Evolutionary conservation across 2,888 invertebrate species (phyloP), one percentile per base, ranked within the genome.

Genomic region (Tipula lateralis): DNA sequence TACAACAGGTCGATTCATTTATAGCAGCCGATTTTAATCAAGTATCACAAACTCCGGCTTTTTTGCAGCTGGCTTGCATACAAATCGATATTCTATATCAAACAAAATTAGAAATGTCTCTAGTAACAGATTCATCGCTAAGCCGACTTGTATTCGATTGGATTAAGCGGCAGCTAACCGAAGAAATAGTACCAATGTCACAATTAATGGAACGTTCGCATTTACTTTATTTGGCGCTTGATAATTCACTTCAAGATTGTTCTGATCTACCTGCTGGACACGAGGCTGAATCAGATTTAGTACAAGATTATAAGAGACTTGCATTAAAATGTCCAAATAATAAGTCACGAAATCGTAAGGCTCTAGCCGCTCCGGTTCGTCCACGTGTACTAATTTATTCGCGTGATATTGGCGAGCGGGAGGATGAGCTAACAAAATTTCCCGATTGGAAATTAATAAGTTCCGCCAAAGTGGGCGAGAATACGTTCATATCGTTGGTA

Each of bases 161-260:
- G 94, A 91, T 94, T 84, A 90, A 89, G 86, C 87, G 89, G 29
- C 90, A 91, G 87, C 87, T 91, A 16, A 88, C 87, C 7, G 90
- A 90, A 84, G 89, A 91, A 85, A 87, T 88, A 81, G 81, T 85
- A 39, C 81, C 83, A 83, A 85, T 86, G 85, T 84, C 84, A 84
- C 86, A 86, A 84, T 85, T 87, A 83, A 83, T 86, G 85, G 87
- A 87, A 85, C 86, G 87, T 66, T 85, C 86, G 16, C 87, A 87
- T 85, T 84, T 87, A 36, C 84, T 87, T 24, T 87, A 87, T 85
- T 85, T 87, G 85, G 95, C 95, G 86, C 91, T 93, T 85, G 94
- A 93, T 88, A 95, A 96, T 88, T 93, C 93, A 44, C 91, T 96
- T 86, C 94, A 95, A 87, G 96, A 96, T 91, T 96, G 95, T 90